These are phyloP conservation scores for Hycleus phaleratus DNA, from an alignment of 1,140 invertebrate species.

Conservation along the genomic window DNA sequence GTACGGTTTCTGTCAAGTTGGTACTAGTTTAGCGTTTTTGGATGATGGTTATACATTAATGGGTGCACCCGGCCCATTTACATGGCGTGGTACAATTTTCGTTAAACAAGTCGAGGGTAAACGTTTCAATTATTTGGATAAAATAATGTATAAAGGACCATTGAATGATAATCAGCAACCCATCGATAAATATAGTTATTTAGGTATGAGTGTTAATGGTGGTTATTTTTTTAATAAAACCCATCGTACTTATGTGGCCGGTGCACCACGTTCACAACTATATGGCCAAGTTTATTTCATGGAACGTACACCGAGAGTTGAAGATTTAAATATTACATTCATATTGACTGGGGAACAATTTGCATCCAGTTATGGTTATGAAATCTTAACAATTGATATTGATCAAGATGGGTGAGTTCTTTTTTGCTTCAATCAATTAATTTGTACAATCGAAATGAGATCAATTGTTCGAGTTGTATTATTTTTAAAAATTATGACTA, in stretches of 20 bases:
- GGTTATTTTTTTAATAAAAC: conserved; percentile 63
- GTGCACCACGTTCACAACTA: conserved; percentile 76
- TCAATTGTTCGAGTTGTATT: no score
- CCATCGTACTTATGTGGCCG: conserved; percentile 65
- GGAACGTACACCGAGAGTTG: conserved; percentile 49
- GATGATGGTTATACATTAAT: conserved; percentile 73
- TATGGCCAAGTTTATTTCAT: conserved; percentile 83
- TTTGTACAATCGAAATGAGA: no score
- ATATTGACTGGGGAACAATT: conserved; percentile 76
- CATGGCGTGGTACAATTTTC: conserved; percentile 83
- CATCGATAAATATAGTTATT: conserved; percentile 84
- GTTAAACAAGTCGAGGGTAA: conserved; percentile 67
- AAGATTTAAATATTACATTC: conserved; percentile 53
- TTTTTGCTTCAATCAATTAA: background rate
- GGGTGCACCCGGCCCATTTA: conserved; percentile 79
- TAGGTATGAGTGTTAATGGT: conserved; percentile 82
- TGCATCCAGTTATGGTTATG: conserved; percentile 84
- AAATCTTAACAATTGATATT: conserved; percentile 72
- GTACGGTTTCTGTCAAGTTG: conserved; percentile 88
- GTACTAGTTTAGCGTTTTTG: conserved; percentile 73
- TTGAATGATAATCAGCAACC: conserved; percentile 56
- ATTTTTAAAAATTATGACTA: no score
- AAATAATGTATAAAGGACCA: conserved; percentile 68
- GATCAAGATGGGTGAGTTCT: conserved; percentile 70
- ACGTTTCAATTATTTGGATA: conserved; percentile 62